phyloP scores from a whole-genome alignment of 2,888 invertebrate genomes.

The Lobophora halterata region DNA sequence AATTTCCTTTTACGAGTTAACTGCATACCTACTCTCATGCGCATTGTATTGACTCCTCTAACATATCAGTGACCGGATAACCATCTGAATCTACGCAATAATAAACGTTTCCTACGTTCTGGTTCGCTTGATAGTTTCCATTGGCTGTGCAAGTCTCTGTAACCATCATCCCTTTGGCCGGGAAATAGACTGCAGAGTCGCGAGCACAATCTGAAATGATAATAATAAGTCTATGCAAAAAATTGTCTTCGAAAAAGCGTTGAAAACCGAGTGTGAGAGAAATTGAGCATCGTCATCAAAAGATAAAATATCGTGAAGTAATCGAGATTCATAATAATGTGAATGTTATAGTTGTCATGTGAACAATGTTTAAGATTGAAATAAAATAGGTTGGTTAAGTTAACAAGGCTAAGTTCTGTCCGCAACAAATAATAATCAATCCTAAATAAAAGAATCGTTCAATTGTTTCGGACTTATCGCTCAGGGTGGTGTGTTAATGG shows the following conservation, averaged over 20 bases:
- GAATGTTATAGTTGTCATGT: conserved; percentile 6
- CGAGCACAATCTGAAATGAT: conserved; percentile 81
- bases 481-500: conserved; percentile 33
- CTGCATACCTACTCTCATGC: conserved; percentile 45
- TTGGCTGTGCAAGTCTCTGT: conserved; percentile 72
- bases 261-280: conserved; percentile 4
- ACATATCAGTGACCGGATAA: conserved; percentile 53
- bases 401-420: conserved; percentile 43
- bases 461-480: conserved; percentile 36
- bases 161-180: conserved; percentile 67
- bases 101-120: conserved; percentile 70
- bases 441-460: conserved; percentile 36
- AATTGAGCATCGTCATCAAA: conserved; percentile 14
- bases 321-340: conserved; percentile 4
- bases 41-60: conserved; percentile 36
- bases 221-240: neutral
- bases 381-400: conserved; percentile 30
- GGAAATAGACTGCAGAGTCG: conserved; percentile 75
- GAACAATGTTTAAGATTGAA: conserved; percentile 26
- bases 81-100: conserved; percentile 84
- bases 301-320: conserved; percentile 13
- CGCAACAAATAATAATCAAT: too few species aligned
- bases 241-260: conserved; percentile 7
- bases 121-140: conserved; percentile 81
- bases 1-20: conserved; percentile 29